Base-by-base conservation (phyloP, 2,113 vertebrate species). In the Zosterops pallidus region DNA sequence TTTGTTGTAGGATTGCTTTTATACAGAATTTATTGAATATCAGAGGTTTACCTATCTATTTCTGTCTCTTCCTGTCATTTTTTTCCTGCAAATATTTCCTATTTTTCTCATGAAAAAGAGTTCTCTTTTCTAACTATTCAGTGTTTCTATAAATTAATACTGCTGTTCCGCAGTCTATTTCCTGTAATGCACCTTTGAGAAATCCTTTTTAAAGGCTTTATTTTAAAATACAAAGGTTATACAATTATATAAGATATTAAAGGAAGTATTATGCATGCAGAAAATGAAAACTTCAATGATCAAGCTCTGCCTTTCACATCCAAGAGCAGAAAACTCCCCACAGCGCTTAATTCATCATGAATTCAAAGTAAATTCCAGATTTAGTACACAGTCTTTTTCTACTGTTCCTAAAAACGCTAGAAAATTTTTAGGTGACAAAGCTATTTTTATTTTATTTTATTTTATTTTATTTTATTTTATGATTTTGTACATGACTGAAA, bases 141-240 rank as follows among this genome's bases (percentile, higher is more conserved):
- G 9, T 57, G 37, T 89, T 83, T 67, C 47, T 81, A 39, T 59
- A 83, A 91, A 86, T 79, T 53, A 74, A 65, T 70, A 33, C 8
- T 68, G 20, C 13, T 70, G 2, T 47, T 75, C 31, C 68, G 25
- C 9, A 76, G 19, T 16, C 9, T 63, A 16, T 63, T 82, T 87
- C 18, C 53, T 60, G 9, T 60, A 82, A 68, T 37, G 26, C 9
- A 24, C 19, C 29, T 42, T 78, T 71, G 70, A 75, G 35, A 77
- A 87, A 52, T 64, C 4, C 2, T 62, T 79, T 85, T n/a, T 46
- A 86, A 78, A 72, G 16, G 11, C 6, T 62, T 83, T 62, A 46
- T 90, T 87, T 93, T 64, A 64, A 92, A 90, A 62, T 80, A 85
- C 46, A 83, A 85, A 88, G n/a, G 17, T n/a, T 69, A 76, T 57